Conservation (phyloP, 2,797 vertebrate species). For the Protonibea diacanthus region DNA sequence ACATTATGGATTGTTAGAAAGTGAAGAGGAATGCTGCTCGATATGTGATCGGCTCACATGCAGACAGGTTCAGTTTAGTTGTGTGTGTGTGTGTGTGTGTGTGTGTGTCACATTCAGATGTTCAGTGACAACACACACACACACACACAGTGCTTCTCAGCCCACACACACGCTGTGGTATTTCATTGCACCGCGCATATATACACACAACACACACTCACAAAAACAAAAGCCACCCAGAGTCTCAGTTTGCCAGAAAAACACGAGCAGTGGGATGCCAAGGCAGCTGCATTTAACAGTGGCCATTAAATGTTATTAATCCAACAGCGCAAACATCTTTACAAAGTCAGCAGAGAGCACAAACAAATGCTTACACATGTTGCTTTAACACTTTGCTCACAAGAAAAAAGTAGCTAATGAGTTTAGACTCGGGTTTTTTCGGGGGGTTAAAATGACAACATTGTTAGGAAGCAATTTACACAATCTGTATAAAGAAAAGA, state of each 20-base stretch:
- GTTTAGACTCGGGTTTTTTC: constrained; percentile 38
- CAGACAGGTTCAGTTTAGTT: constrained; percentile 22
- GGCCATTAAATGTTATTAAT: constrained; percentile 86
- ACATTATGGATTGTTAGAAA: constrained; percentile 71
- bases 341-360: constrained; percentile 79
- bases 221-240: constrained; percentile 74
- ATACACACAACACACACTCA: constrained; percentile 37
- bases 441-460: constrained; percentile 55
- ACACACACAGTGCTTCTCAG: constrained; percentile 48
- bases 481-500: constrained; percentile 46
- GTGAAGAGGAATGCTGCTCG: constrained; percentile 51
- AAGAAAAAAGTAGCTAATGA: constrained; percentile 72
- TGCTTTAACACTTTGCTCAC: constrained; percentile 72
- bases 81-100: constrained; percentile 21
- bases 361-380: constrained; percentile 84
- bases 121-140: constrained; percentile 59
- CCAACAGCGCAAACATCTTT: constrained; percentile 81
- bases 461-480: constrained; percentile 56
- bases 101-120: constrained; percentile 30
- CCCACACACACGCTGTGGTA: constrained; percentile 57
- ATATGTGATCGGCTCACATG: constrained; percentile 47
- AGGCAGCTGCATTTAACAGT: constrained; percentile 84
- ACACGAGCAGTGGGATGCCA: constrained; percentile 77
- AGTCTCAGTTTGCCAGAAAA: constrained; percentile 72
- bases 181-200: constrained; percentile 22